phyloP scores from a whole-genome alignment of 2,113 vertebrate genomes.

The Urocynchramus pylzowi region DNA sequence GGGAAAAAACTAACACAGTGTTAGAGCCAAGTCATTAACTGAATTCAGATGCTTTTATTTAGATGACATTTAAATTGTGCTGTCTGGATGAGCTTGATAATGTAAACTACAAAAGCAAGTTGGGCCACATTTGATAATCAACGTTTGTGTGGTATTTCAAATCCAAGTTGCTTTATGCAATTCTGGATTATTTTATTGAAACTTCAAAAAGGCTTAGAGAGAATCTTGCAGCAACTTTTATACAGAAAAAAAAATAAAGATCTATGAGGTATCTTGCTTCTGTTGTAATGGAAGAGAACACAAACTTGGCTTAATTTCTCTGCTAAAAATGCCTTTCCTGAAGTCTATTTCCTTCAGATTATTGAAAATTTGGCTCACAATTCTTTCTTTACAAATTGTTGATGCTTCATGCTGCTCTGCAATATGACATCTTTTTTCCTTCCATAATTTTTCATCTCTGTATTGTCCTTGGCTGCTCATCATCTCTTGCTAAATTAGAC shows the following conservation, averaged over 20 bases:
- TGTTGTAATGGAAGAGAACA: not conserved
- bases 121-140: not conserved
- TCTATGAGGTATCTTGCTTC: not conserved
- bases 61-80: not conserved
- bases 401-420: not conserved
- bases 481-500: not conserved
- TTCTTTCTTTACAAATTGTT: not conserved
- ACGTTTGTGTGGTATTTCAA: not conserved
- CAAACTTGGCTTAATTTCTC: not conserved
- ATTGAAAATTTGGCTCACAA: not conserved
- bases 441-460: not conserved
- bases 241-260: not conserved
- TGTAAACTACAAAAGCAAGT: constrained; percentile 16
- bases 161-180: not conserved
- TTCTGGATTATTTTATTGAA: not conserved
- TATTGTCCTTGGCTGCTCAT: not conserved
- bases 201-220: not conserved
- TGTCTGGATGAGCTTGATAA: not conserved
- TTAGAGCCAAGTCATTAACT: not conserved
- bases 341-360: not conserved
- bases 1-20: not conserved
- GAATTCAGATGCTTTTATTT: constrained; percentile 42
- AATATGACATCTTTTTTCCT: not conserved
- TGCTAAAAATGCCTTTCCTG: not conserved
- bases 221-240: not conserved